Evolutionary conservation across 1,140 invertebrate genomes (phyloP), one percentile per base, ranked within the genome.

Genomic region (Drosophila hydei): DNA sequence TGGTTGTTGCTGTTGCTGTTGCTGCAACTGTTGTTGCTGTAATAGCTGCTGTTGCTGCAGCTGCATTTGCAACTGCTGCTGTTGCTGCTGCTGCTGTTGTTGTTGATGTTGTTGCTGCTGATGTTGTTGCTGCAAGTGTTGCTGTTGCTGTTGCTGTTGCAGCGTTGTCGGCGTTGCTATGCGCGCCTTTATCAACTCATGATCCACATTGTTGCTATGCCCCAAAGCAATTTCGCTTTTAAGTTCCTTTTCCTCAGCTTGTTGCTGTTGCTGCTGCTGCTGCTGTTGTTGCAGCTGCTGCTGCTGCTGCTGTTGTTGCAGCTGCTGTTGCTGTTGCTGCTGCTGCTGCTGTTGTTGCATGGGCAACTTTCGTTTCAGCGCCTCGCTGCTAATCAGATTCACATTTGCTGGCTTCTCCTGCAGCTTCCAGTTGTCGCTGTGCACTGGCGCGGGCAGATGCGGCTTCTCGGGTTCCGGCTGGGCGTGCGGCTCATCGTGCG

Each of bases 321-420:
- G 67, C 0, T 67, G 54, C 14, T 19, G 42, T 5, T 63, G 42
- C 0, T 54, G 52, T 9, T 67, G 63, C 8, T 60, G 56, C 2
- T 69, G 63, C 8, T 55, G 58, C 4, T 48, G 60, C 2, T 50
- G 56, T 1, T 45, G 50, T 0, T 56, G 75, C 65, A 74, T 47
- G 8, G 69, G 48, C 19, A 79, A 38, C 45, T 87, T 85, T 1
- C 81, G 58, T 12, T 85, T 87, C 11, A 77, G 64, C 0, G 62
- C 40, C 47, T 85, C 80, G 0, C 48, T 56, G 0, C 58, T 36
- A 19, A 62, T 47, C 2, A 68, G 18, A 30, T 54, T 42, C 1
- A 23, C 11, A 54, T 43, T 54, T 4, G 50, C 8, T 6, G 45
- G 18, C n/a, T 38, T n/a, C 4, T 72, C 62, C 11, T 59, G 63